Evolutionary conservation across 2,888 invertebrate genomes (phyloP).

Genomic region (Chrysopilus asiliformis): DNA sequence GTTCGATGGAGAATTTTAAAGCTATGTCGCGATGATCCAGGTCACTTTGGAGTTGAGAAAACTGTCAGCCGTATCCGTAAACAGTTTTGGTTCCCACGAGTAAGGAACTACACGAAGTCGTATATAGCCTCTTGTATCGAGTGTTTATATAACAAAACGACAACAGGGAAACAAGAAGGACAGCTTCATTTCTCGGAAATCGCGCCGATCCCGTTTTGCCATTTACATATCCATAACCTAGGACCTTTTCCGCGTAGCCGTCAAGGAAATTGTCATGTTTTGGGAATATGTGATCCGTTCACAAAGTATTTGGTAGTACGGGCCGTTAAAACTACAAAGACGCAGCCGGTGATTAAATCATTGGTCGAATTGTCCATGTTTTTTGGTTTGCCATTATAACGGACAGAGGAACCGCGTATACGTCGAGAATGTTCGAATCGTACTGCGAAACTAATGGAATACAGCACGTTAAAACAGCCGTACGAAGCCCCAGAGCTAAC

Average conservation of each 20-base stretch:
- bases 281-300: slow-evolving; percentile 9
- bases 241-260: slow-evolving; percentile 6
- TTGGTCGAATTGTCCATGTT: slow-evolving; percentile 13
- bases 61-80: slow-evolving; percentile 9
- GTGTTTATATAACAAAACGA: slow-evolving; percentile 8
- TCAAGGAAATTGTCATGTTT: slow-evolving; percentile 2
- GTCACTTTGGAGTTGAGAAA: slow-evolving; percentile 14
- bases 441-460: slow-evolving; percentile 17
- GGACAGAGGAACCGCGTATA: slow-evolving; percentile 21
- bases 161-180: slow-evolving; percentile 3
- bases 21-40: slow-evolving; percentile 11
- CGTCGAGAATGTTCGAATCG: slow-evolving; percentile 16
- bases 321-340: slow-evolving; percentile 13
- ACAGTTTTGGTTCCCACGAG: slow-evolving; percentile 16
- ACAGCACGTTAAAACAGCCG: slow-evolving; percentile 13
- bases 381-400: slow-evolving; percentile 21
- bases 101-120: slow-evolving; percentile 8
- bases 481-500: slow-evolving; percentile 3
- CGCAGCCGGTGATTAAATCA: slow-evolving; percentile 12
- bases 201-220: neutral
- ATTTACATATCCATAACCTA: neutral
- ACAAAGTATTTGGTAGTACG: slow-evolving; percentile 7
- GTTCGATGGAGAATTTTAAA: slow-evolving; percentile 8
- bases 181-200: neutral
- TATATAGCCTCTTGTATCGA: slow-evolving; percentile 10